phyloP scores from a whole-genome alignment of 2,113 vertebrate genomes.

The Pseudonaja textilis region DNA sequence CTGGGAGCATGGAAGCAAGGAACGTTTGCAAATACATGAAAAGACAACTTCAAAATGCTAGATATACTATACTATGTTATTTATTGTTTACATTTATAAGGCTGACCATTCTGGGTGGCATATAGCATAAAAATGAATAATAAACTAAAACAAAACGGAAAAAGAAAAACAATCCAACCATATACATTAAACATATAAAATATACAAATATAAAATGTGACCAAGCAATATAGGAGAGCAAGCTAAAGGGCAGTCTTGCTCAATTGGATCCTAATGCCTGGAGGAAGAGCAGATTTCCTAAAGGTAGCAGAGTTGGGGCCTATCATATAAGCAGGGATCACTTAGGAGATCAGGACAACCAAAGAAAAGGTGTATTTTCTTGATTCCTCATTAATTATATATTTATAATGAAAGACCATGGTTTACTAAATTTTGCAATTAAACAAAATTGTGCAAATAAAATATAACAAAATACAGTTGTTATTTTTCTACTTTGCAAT shows the following conservation, averaged over 20 bases:
- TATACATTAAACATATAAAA: background rate
- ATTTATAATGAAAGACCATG: background rate
- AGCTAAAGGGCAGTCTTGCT: background rate
- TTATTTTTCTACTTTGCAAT: background rate
- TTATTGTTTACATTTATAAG: background rate
- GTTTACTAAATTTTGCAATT: background rate
- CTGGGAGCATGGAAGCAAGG: background rate
- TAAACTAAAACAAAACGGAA: background rate
- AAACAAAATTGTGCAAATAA: background rate
- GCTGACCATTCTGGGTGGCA: background rate
- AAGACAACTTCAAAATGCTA: background rate
- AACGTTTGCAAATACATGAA: background rate
- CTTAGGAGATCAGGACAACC: background rate
- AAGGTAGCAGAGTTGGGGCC: background rate
- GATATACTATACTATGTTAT: background rate
- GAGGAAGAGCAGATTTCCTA: background rate
- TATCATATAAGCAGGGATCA: background rate
- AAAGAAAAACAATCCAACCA: background rate
- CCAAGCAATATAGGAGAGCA: background rate
- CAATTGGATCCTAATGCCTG: background rate
- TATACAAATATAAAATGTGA: background rate
- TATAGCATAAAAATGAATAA: background rate
- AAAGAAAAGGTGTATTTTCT: background rate
- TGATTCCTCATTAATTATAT: background rate
- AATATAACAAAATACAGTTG: background rate